A percentile compares a stretch with the other conserved stretches of the same genome.
These are phyloP conservation scores for Cantharis rufa DNA, from an alignment of 2,888 invertebrate species.

Conservation along the genomic window DNA sequence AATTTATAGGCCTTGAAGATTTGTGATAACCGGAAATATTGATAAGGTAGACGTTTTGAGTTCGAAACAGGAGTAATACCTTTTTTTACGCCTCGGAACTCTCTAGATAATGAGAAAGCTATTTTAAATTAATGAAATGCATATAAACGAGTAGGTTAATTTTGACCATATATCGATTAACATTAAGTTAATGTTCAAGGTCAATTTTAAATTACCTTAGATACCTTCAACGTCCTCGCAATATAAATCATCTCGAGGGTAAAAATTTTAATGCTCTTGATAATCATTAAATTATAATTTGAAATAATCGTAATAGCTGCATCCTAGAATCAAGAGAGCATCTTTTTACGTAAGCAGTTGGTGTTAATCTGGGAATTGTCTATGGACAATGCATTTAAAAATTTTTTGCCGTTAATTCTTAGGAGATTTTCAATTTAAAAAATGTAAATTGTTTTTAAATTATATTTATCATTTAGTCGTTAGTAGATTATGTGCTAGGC, in stretches of 20 bases:
- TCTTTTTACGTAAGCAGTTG: neutral
- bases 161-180: neutral
- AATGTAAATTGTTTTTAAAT: neutral
- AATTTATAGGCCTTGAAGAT: too few relatives aligned
- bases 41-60: too few relatives aligned
- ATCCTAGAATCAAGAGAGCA: neutral
- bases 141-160: neutral
- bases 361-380: neutral
- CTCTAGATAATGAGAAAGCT: neutral
- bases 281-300: conserved; percentile 3
- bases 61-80: too few relatives aligned
- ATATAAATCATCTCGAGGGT: conserved; percentile 2
- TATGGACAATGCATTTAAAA: neutral
- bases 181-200: neutral
- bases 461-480: conserved; percentile 4
- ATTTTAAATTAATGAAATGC: neutral
- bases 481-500: neutral
- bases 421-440: neutral
- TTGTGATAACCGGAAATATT: too few relatives aligned
- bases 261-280: conserved; percentile 2
- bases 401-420: neutral
- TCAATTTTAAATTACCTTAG: neutral
- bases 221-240: neutral
- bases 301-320: neutral
- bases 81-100: too few relatives aligned